Conservation (phyloP, 2,888 invertebrate genomes). For the Agrilus cyanescens region DNA sequence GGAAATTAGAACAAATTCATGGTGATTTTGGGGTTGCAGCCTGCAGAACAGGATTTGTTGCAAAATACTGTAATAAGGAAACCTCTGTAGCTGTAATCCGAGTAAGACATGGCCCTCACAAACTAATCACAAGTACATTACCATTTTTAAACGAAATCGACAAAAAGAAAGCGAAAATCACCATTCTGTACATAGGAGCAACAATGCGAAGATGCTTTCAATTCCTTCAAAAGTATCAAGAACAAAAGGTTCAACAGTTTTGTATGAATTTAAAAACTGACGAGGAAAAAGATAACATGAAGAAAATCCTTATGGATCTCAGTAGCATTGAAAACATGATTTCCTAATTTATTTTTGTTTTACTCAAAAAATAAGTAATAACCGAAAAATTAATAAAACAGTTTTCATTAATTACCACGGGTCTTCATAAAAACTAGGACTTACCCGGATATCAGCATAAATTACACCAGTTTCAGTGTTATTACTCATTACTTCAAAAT, state of each 20-base stretch:
- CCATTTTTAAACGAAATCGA: constrained; percentile 59
- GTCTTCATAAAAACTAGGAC: too few relatives aligned
- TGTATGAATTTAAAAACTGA: constrained; percentile 50
- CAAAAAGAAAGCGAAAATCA: constrained; percentile 46
- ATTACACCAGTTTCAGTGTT: too few relatives aligned
- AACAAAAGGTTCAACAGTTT: constrained; percentile 48
- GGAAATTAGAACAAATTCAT: constrained; percentile 55
- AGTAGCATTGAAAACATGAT: too few relatives aligned
- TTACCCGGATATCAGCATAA: too few relatives aligned
- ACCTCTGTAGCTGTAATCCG: constrained; percentile 65
- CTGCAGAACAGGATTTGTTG: constrained; percentile 56
- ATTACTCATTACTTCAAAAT: too few relatives aligned
- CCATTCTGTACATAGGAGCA: constrained; percentile 62
- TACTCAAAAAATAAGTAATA: too few relatives aligned
- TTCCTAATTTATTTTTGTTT: too few relatives aligned
- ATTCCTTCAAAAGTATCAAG: constrained; percentile 58
- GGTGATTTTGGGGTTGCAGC: constrained; percentile 68
- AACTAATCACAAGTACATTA: constrained; percentile 53
- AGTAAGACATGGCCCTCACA: constrained; percentile 63
- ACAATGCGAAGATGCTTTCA: constrained; percentile 69
- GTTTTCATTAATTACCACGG: too few relatives aligned
- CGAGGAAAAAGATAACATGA: constrained; percentile 46
- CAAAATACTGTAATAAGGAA: constrained; percentile 67
- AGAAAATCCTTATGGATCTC: constrained; percentile 31
- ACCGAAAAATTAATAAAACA: too few relatives aligned